These are phyloP conservation scores for Ecliptopera silaceata DNA, from an alignment of 2,888 invertebrate genomes.

Conservation along the genomic window DNA sequence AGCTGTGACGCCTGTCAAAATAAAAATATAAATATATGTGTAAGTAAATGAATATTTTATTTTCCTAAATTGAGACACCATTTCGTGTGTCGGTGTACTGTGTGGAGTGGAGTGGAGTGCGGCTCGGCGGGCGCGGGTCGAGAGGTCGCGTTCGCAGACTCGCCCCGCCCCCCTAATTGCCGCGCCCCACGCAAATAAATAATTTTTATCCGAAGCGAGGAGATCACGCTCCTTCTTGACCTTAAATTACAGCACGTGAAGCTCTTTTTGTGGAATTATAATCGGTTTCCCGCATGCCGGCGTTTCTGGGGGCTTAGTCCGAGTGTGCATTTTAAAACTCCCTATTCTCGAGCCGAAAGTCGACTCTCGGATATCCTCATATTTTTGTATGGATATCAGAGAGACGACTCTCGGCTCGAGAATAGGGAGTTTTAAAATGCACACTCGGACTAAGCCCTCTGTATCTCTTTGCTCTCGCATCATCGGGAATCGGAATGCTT, in stretches of 20 bases:
- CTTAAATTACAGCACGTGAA: slow-evolving; percentile 73
- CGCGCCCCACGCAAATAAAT: slow-evolving; percentile 82
- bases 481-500: no score
- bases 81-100: background rate
- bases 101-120: background rate
- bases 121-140: slow-evolving; percentile 58
- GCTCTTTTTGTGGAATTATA: slow-evolving; percentile 68
- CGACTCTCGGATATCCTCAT: no score
- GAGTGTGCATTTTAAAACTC: no score
- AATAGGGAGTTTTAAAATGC: no score
- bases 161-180: slow-evolving; percentile 81
- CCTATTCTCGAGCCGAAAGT: no score
- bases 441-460: no score
- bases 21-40: no score
- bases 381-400: no score
- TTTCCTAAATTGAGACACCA: background rate
- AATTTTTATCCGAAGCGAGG: slow-evolving; percentile 73
- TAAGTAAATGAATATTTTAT: no score
- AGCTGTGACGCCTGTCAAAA: no score
- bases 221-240: slow-evolving; percentile 76
- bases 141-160: slow-evolving; percentile 77
- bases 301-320: background rate
- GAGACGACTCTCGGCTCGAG: no score
- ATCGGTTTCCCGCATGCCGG: slow-evolving; percentile 63
- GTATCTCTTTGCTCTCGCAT: no score